phyloP scores from a whole-genome alignment of 2,113 vertebrate species.

The Panthera leo region DNA sequence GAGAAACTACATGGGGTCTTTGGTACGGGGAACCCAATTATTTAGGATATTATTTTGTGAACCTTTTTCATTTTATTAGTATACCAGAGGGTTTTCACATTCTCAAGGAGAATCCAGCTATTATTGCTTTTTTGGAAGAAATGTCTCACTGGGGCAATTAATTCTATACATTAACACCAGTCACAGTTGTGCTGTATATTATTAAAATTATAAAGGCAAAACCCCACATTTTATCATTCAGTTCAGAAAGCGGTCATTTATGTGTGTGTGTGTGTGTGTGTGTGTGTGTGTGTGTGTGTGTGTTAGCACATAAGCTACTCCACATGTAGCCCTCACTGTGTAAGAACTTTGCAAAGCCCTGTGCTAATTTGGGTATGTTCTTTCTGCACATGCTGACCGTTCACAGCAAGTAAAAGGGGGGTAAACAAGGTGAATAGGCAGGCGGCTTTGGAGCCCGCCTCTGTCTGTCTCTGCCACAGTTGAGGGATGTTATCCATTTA shows the following conservation, averaged over 20 bases:
- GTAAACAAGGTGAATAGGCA: conserved; percentile 57
- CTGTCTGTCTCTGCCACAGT: conserved; percentile 51
- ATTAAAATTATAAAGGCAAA: conserved; percentile 74
- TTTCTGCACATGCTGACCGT: neutral
- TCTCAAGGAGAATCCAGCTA: conserved; percentile 81
- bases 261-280: conserved; percentile 52
- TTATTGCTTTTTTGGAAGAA: conserved; percentile 87
- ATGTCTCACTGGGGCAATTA: conserved; percentile 85
- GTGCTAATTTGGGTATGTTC: neutral
- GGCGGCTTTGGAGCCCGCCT: neutral
- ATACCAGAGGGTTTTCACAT: conserved; percentile 85
- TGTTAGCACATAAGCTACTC: conserved; percentile 62
- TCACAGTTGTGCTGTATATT: conserved; percentile 71
- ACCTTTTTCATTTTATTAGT: conserved; percentile 87
- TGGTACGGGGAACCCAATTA: conserved; percentile 85
- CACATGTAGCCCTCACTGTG: neutral
- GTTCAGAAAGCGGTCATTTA: conserved; percentile 80
- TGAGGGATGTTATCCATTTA: conserved; percentile 66
- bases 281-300: conserved; percentile 67
- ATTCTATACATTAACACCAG: conserved; percentile 85
- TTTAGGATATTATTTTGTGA: conserved; percentile 86
- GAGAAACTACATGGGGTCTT: conserved; percentile 87
- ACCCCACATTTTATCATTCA: conserved; percentile 75
- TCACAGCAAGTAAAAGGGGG: neutral
- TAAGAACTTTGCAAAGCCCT: conserved; percentile 70